These are phyloP conservation scores for Ictidomys tridecemlineatus DNA, from an alignment of 2,113 vertebrate species.

Conservation along the genomic window DNA sequence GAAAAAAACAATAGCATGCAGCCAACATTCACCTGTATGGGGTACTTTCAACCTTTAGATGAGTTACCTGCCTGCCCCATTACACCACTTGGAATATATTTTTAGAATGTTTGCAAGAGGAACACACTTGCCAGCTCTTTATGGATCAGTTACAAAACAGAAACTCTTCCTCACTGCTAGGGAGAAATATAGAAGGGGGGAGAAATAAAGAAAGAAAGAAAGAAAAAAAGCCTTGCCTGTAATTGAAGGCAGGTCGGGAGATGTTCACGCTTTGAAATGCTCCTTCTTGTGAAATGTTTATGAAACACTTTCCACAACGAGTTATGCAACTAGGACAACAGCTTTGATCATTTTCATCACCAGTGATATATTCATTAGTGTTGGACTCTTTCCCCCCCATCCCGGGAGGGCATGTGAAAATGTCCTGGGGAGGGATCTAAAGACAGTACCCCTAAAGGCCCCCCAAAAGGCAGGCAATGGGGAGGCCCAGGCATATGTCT, in stretches of 20 bases:
- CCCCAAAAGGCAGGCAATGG: not conserved
- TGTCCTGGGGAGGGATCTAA: not conserved
- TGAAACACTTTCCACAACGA: constrained; percentile 91
- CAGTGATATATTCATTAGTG: constrained; percentile 87
- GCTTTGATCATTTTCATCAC: constrained; percentile 90
- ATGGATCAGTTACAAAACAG: constrained; percentile 89
- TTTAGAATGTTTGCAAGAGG: constrained; percentile 84
- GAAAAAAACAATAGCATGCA: not conserved
- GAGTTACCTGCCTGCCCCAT: not conserved
- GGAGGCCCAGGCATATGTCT: not conserved
- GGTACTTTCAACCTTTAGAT: not conserved
- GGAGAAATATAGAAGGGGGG: constrained; percentile 81
- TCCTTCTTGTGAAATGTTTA: constrained; percentile 93
- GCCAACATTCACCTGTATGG: not conserved
- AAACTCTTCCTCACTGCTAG: constrained; percentile 87
- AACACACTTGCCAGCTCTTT: constrained; percentile 81
- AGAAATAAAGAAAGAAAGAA: not conserved
- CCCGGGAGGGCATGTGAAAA: constrained; percentile 68
- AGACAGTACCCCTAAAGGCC: not conserved
- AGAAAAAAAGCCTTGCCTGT: constrained; percentile 83
- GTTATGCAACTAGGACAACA: constrained; percentile 88
- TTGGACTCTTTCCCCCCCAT: constrained; percentile 57
- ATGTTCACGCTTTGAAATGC: constrained; percentile 89
- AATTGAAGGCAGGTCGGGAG: constrained; percentile 92
- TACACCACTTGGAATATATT: constrained; percentile 70